phyloP scores from a whole-genome alignment of 2,797 vertebrate genomes.

The Lacerta bilineata region DNA sequence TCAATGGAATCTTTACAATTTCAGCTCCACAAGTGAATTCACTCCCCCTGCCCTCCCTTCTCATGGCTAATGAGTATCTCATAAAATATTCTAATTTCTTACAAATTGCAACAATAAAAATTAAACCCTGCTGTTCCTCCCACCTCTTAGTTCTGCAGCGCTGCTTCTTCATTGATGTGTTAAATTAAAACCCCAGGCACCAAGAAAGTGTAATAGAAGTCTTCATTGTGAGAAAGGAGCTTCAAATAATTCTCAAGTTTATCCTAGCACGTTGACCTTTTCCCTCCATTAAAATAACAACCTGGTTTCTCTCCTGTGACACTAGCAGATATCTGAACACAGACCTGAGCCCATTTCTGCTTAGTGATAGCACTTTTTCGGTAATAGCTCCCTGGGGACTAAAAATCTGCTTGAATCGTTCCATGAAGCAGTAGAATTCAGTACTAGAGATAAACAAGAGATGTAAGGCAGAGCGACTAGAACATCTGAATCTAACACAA shows the following conservation, averaged over 20 bases:
- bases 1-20: constrained; percentile 74
- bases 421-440: neutral
- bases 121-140: constrained; percentile 72
- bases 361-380: constrained; percentile 33
- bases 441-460: neutral
- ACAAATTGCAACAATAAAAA: constrained; percentile 81
- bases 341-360: constrained; percentile 34
- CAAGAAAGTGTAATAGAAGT: constrained; percentile 68
- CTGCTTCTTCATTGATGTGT: constrained; percentile 82
- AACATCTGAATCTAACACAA: neutral
- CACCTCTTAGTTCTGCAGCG: constrained; percentile 58
- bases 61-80: constrained; percentile 81
- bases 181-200: constrained; percentile 85
- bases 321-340: constrained; percentile 37
- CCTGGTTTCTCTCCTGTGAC: constrained; percentile 56
- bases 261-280: constrained; percentile 48
- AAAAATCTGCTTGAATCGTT: constrained; percentile 14
- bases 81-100: constrained; percentile 83
- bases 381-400: constrained; percentile 38
- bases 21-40: constrained; percentile 73
- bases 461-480: neutral
- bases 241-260: constrained; percentile 55
- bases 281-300: constrained; percentile 19
- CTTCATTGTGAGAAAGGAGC: constrained; percentile 71
- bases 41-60: constrained; percentile 74